These are phyloP conservation scores for Todiramphus chloris DNA, from an alignment of 2,113 vertebrate genomes.

Conservation along the genomic window DNA sequence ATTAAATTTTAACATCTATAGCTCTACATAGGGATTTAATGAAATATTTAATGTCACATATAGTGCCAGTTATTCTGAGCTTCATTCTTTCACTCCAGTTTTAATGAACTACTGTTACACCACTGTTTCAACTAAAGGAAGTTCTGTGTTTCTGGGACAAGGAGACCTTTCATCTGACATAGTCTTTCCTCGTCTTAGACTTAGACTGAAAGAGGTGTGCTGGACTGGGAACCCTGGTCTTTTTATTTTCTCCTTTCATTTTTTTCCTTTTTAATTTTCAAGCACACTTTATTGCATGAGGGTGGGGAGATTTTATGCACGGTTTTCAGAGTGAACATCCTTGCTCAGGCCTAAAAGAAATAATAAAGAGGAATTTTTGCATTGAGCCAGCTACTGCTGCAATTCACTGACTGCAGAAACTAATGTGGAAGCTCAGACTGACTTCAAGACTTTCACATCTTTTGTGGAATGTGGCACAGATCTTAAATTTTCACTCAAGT, in stretches of 20 bases:
- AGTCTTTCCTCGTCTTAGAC: background rate
- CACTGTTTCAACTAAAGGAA: background rate
- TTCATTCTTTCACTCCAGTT: background rate
- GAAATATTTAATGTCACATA: background rate
- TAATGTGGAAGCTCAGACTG: background rate
- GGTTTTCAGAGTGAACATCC: background rate
- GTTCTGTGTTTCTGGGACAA: background rate
- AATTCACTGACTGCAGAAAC: background rate
- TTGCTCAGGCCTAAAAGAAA: background rate
- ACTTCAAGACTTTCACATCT: background rate
- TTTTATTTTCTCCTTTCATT: background rate
- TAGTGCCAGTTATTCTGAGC: background rate
- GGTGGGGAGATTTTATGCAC: background rate
- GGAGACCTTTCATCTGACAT: background rate
- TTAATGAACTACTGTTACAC: background rate
- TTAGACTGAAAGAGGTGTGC: background rate
- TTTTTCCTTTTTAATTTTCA: background rate
- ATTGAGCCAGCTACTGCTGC: background rate
- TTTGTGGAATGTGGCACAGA: background rate
- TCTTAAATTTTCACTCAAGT: background rate
- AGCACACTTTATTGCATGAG: background rate
- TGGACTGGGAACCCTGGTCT: background rate
- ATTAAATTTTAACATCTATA: slow-evolving; percentile 33
- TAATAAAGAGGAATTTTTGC: background rate
- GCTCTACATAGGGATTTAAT: background rate